Base-by-base conservation (phyloP, 23 tunicate species). In the Clavelina lepadiformis region DNA sequence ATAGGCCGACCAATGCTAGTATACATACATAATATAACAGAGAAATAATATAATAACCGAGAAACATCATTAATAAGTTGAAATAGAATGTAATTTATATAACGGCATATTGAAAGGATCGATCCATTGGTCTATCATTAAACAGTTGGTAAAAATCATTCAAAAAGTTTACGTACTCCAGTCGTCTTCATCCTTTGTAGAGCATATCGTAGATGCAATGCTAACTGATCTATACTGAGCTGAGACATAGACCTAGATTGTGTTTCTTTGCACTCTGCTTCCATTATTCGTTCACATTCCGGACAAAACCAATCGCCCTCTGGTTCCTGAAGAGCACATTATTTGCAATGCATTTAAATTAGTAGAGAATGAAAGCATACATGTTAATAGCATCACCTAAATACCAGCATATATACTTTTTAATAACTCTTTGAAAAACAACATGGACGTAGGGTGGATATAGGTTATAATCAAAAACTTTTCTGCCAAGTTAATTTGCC, bases 221-320 rank as follows among this genome's bases (percentile, higher is more conserved):
- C 80, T 5, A 88, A 74, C 54, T 88, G 82, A 22, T 75, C 82
- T 44, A 75, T 69, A 33, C 52, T 75, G 6, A 88, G 68, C 47
- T 71, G 72, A 4, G 82, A 54, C 96, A 88, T 88, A 13, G 86
- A 76, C 50, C 73, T 36, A 44, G 81, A 61, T 57, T 79, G 95
- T 2, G 95, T 78, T 45, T 86, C 95, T 67, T 86, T 79, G 68
- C 88, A 80, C 65, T 94, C 99, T 2, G 95, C 99, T 2, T 69
- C 76, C 50, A 65, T 80, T 5, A 80, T 80, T 53, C 76, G 81
- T 49, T 81, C 79, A 80, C 99, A 94, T 65, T 81, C 95, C 0
- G 99, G 99, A 31, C 99, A 94, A 57, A 54, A 86, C 87, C 94
- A 94, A 49, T 88, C 96, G 1, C 88, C 96, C 62, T 88, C 96